Evolutionary conservation across 2,797 vertebrate genomes (phyloP), one percentile per base, ranked within the genome.

Genomic region (Typhlichthys subterraneus): DNA sequence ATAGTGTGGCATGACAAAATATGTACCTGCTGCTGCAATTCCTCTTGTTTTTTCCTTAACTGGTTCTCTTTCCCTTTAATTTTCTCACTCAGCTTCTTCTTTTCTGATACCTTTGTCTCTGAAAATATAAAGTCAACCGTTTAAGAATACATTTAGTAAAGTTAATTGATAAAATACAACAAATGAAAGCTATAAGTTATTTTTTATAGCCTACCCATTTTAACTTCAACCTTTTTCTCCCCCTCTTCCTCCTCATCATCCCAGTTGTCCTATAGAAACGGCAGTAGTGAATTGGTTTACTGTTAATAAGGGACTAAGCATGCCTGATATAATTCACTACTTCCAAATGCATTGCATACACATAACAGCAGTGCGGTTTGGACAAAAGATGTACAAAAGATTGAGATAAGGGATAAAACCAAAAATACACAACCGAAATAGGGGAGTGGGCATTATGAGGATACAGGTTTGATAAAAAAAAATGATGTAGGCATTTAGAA

Each of bases 61-160:
- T 86, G 86, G 65, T 92, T 93, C 91, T 99, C 96, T 87, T 93
- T 98, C 83, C 97, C 96, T 93, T 96, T 99, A 70, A 99, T 97
- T 87, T 99, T 99, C 84, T 96, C 95, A 78, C 70, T 91, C 89
- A 95, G 86, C 90, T 95, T 99, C 92, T 99, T 99, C 92, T 99
- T 99, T 68, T 97, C 95, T 56, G 96, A 93, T 76, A 94, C 90
- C 85, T 98, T 98, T 45, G 88, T 63, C 60, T 96, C 96, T 96
- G 83, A 59, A 70, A 85, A 70, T 74, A 49, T 15, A 50, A 77
- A 53, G 29, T 2, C 8, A 54, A 50, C 14, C 5, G 19, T 13
- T 11, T 3, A 3, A 31, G 45, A 7, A 8, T 3, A 15, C n/a
- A 7, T 7, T 8, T 17, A 15, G 17, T 53, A 5, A 46, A 52